Evolutionary conservation across 2,888 invertebrate species (phyloP).

Genomic region (Pilophorus perplexus): DNA sequence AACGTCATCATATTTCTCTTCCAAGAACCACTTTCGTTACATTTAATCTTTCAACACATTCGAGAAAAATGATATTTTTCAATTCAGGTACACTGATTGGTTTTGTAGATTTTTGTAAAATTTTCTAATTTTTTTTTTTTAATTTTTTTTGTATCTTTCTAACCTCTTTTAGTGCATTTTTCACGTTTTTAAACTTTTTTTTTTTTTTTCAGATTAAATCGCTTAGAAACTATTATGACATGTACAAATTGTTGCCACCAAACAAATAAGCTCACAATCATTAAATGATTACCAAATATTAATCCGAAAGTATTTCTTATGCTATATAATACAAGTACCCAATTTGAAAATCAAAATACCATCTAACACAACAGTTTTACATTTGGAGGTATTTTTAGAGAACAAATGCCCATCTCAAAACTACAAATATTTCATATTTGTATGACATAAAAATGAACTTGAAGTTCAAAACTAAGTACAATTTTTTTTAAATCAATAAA

Average conservation of each 20-base stretch:
- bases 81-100: conserved; percentile 26
- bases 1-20: too few relatives aligned
- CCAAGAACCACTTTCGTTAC: too few relatives aligned
- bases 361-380: conserved; percentile 39
- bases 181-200: conserved; percentile 23
- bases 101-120: conserved; percentile 3
- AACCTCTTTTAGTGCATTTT: conserved; percentile 38
- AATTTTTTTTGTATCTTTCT: conserved; percentile 29
- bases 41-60: neutral
- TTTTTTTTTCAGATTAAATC: conserved; percentile 19
- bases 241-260: conserved; percentile 49
- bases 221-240: conserved; percentile 44
- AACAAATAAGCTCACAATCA: conserved; percentile 47
- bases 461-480: conserved; percentile 46
- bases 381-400: conserved; percentile 45
- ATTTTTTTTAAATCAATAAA: conserved; percentile 17
- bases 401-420: conserved; percentile 47
- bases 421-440: conserved; percentile 44
- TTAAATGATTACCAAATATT: conserved; percentile 46
- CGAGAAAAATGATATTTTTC: conserved; percentile 15
- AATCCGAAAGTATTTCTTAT: conserved; percentile 41
- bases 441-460: conserved; percentile 44
- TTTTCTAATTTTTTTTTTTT: conserved; percentile 8
- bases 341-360: conserved; percentile 43
- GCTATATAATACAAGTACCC: conserved; percentile 44